Conservation (phyloP, 1,140 invertebrate genomes). For the Protaetia brevitarsis region DNA sequence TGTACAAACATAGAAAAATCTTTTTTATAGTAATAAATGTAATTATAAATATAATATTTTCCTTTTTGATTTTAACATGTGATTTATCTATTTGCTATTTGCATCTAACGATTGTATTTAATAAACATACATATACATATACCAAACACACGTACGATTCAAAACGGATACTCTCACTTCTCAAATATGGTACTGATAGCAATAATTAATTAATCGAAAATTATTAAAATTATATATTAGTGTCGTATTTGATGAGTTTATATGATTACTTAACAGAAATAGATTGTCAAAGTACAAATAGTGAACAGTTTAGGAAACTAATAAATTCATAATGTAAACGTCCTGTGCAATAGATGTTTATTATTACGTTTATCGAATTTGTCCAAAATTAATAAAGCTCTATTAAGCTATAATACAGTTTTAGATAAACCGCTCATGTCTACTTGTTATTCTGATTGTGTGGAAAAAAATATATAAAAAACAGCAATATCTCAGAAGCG, state of each 20-base stretch:
- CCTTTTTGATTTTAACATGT: too few species aligned
- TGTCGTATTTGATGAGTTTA: not conserved
- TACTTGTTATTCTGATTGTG: not conserved
- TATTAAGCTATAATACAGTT: not conserved
- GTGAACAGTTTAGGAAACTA: not conserved
- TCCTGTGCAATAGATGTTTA: slow-evolving; percentile 11
- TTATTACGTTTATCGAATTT: not conserved
- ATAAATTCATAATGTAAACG: slow-evolving; percentile 2
- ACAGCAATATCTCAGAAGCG: not conserved
- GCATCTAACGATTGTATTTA: too few species aligned
- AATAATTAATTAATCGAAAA: too few species aligned
- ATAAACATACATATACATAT: too few species aligned
- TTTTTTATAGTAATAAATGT: slow-evolving; percentile 5
- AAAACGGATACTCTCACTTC: too few species aligned
- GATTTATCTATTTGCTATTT: too few species aligned
- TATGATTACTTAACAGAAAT: not conserved
- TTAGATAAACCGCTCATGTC: not conserved
- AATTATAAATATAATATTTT: not conserved
- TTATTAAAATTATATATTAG: not conserved
- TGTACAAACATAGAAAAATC: not conserved
- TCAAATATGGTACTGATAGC: not conserved
- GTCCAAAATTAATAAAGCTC: not conserved
- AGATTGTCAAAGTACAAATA: slow-evolving; percentile 11
- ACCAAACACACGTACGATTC: too few species aligned
- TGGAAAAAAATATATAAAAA: not conserved